A percentile compares a stretch with the other conserved stretches of the same genome.
phyloP scores from a whole-genome alignment of 2,113 vertebrate species.

The Cephalopholis sonnerati region DNA sequence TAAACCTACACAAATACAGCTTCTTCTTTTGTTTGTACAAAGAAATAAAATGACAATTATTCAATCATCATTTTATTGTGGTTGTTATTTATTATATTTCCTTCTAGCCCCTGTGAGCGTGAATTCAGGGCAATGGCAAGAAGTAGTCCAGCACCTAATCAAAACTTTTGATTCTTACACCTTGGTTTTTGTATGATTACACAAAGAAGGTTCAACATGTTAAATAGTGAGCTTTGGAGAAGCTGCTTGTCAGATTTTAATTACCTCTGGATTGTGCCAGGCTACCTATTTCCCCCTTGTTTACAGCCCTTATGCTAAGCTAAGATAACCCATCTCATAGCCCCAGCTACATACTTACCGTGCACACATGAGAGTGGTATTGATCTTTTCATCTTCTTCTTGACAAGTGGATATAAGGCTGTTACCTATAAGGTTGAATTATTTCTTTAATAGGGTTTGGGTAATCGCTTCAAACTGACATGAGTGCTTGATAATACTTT shows the following conservation, averaged over 20 bases:
- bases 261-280: background rate
- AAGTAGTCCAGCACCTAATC: too few species aligned
- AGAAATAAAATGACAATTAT: too few species aligned
- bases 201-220: background rate
- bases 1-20: too few species aligned
- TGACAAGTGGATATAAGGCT: background rate
- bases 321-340: background rate
- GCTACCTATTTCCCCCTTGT: background rate
- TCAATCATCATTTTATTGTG: too few species aligned
- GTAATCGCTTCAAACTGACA: background rate
- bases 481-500: background rate
- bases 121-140: too few species aligned
- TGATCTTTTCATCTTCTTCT: background rate
- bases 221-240: background rate
- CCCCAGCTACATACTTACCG: background rate
- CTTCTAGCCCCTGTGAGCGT: too few species aligned
- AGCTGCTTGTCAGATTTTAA: background rate
- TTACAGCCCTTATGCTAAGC: background rate
- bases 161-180: background rate
- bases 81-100: too few species aligned
- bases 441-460: background rate
- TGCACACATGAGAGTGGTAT: background rate
- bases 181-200: background rate
- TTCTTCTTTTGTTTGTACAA: too few species aligned
- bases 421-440: background rate